Conservation (phyloP, 1,140 invertebrate genomes). For the Drosophila pandora region DNA sequence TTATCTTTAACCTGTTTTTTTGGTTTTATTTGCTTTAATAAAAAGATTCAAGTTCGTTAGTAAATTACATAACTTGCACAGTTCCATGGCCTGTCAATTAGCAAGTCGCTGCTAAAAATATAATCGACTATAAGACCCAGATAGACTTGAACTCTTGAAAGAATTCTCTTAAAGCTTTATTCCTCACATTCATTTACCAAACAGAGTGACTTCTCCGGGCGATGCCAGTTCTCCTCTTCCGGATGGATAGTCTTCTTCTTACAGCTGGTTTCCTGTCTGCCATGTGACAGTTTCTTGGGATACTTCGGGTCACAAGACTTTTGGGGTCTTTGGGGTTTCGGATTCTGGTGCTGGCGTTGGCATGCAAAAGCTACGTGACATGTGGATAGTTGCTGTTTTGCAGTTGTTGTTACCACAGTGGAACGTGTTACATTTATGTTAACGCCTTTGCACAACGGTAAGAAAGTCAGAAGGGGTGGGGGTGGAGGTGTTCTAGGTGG, state of each 20-base stretch:
- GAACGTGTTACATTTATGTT: slow-evolving; percentile 78
- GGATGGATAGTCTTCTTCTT: neutral
- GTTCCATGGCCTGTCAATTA: slow-evolving; percentile 28
- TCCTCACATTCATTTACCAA: neutral
- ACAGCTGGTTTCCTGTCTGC: slow-evolving; percentile 17
- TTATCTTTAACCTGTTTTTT: too few species aligned
- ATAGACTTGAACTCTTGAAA: neutral
- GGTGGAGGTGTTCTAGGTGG: slow-evolving; percentile 10
- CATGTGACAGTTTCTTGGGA: slow-evolving; percentile 36
- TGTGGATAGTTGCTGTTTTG: slow-evolving; percentile 51
- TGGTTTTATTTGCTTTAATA: neutral
- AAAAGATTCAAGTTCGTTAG: neutral
- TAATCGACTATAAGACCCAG: slow-evolving; percentile 11
- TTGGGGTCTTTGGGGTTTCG: slow-evolving; percentile 29
- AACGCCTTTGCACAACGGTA: slow-evolving; percentile 73
- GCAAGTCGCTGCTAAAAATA: slow-evolving; percentile 18
- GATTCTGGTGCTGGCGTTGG: slow-evolving; percentile 44
- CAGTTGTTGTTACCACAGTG: slow-evolving; percentile 63
- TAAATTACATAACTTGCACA: slow-evolving; percentile 20
- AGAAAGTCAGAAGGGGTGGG: neutral
- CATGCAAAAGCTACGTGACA: slow-evolving; percentile 77
- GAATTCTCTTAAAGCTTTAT: too few species aligned
- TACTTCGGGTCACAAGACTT: slow-evolving; percentile 34
- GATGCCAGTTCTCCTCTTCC: neutral
- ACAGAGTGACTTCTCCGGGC: neutral